Conservation (phyloP, 2,888 invertebrate genomes). For the Dolichomitus sp. region DNA sequence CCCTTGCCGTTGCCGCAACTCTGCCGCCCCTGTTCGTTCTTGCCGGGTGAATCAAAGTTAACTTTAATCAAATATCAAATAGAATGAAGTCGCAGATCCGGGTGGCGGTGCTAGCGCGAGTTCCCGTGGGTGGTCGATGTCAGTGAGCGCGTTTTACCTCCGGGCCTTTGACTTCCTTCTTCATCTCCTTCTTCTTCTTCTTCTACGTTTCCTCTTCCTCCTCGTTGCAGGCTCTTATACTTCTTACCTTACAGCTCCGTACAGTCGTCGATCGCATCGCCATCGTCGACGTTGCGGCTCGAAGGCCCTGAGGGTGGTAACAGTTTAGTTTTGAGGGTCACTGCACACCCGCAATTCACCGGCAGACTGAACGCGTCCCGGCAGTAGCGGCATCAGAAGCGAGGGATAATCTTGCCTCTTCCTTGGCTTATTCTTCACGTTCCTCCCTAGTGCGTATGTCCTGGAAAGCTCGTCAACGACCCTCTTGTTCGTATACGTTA, state of each 20-base stretch:
- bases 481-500: conserved; percentile 24
- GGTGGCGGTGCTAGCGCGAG: conserved; percentile 33
- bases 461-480: neutral
- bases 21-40: conserved; percentile 16
- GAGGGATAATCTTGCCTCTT: conserved; percentile 53
- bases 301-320: conserved; percentile 64
- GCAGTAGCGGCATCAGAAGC: conserved; percentile 38
- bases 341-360: conserved; percentile 77
- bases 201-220: conserved; percentile 39
- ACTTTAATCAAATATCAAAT: conserved; percentile 82
- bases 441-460: conserved; percentile 25
- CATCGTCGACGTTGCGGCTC: conserved; percentile 46
- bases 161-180: conserved; percentile 59
- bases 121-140: conserved; percentile 50
- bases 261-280: conserved; percentile 22
- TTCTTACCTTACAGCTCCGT: conserved; percentile 38
- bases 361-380: conserved; percentile 59
- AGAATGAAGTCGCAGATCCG: conserved; percentile 72
- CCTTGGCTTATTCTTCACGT: conserved; percentile 44
- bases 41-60: conserved; percentile 75
- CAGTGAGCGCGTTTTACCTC: conserved; percentile 56
- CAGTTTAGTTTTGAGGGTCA: conserved; percentile 78
- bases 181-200: conserved; percentile 28
- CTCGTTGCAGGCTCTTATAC: conserved; percentile 31
- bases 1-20: conserved; percentile 30